phyloP scores from a whole-genome alignment of 2,113 vertebrate genomes.

The Picathartes gymnocephalus region DNA sequence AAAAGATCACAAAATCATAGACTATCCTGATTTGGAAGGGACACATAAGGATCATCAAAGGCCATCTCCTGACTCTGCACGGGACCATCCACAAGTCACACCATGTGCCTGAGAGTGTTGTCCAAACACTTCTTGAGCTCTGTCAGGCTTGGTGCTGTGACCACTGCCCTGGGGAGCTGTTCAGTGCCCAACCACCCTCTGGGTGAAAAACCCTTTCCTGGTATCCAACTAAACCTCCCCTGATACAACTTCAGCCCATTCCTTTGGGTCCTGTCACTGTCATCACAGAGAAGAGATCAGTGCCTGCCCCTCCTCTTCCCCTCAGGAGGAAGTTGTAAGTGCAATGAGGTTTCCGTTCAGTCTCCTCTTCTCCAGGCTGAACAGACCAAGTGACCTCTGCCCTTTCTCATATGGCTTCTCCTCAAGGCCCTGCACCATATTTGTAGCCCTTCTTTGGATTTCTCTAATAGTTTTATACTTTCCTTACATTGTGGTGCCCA shows the following conservation, averaged over 20 bases:
- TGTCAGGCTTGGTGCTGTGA: neutral
- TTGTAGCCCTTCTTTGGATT: neutral
- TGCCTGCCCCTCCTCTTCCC: neutral
- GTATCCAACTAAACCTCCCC: neutral
- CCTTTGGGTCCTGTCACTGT: rapidly evolving
- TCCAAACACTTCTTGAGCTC: neutral
- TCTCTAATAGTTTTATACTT: neutral
- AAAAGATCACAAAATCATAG: neutral
- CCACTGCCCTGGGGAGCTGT: neutral
- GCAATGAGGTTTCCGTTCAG: rapidly evolving
- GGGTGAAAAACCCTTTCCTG: rapidly evolving
- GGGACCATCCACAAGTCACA: neutral
- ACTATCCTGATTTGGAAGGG: neutral
- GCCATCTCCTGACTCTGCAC: rapidly evolving
- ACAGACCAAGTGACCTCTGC: neutral
- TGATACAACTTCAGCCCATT: neutral
- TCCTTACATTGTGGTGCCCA: neutral
- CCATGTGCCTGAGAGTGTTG: rapidly evolving
- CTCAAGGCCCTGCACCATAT: neutral
- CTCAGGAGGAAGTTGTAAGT: rapidly evolving
- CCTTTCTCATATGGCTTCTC: rapidly evolving
- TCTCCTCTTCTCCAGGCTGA: neutral
- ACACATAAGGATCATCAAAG: neutral
- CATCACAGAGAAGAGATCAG: neutral
- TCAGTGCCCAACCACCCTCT: neutral